These are phyloP conservation scores for Sarcophaga rosellei DNA, from an alignment of 2,888 invertebrate genomes.

Conservation along the genomic window DNA sequence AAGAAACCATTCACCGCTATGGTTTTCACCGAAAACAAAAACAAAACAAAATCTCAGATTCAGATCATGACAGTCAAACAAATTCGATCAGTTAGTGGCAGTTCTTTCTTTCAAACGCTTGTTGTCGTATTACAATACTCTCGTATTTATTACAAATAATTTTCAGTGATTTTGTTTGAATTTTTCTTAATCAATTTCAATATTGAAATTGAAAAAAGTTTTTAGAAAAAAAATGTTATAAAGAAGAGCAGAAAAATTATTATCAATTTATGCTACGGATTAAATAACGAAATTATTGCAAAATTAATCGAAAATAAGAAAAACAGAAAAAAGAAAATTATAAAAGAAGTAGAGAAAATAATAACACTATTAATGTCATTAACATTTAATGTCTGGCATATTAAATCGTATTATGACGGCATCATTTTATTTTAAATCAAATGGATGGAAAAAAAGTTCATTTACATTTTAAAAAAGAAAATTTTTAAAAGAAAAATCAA, in stretches of 20 bases:
- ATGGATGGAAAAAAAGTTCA: not conserved
- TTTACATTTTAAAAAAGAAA: not conserved
- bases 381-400: slow-evolving; percentile 51
- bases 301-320: slow-evolving; percentile 31
- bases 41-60: slow-evolving; percentile 42
- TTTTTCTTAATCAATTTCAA: slow-evolving; percentile 40
- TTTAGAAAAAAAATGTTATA: not conserved
- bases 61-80: slow-evolving; percentile 66
- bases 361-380: slow-evolving; percentile 47
- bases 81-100: slow-evolving; percentile 62
- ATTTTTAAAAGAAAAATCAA: not conserved
- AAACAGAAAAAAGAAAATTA: not conserved
- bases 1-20: slow-evolving; percentile 55
- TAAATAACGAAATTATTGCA: slow-evolving; percentile 49
- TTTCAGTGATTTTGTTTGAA: slow-evolving; percentile 21
- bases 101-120: slow-evolving; percentile 63
- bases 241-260: slow-evolving; percentile 38
- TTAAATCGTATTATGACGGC: slow-evolving; percentile 53
- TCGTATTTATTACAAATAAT: not conserved
- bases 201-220: not conserved
- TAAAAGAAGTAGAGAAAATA: not conserved
- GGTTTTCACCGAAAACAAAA: slow-evolving; percentile 58
- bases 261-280: slow-evolving; percentile 27
- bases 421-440: not conserved
- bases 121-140: not conserved